A percentile compares a stretch with the other conserved stretches of the same genome.
Conservation (phyloP, 2,888 invertebrate species). For the Apotomis turbidana region DNA sequence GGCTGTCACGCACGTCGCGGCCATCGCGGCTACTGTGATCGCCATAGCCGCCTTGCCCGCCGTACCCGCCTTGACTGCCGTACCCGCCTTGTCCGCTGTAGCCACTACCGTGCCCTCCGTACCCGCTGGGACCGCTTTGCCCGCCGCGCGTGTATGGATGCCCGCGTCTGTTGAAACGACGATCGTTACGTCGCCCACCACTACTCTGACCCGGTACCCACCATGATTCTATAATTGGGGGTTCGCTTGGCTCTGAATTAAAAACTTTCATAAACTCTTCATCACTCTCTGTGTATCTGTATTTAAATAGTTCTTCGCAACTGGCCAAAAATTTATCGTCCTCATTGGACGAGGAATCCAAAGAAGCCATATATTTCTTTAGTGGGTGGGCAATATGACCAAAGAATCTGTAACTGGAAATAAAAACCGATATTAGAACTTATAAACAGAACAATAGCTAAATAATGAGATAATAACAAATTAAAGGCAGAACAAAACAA, state of each 20-base stretch:
- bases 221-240: slow-evolving; percentile 86
- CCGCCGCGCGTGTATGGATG: slow-evolving; percentile 56
- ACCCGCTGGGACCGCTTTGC: neutral
- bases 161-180: slow-evolving; percentile 56
- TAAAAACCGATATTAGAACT: slow-evolving; percentile 36
- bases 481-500: too few relatives aligned
- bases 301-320: slow-evolving; percentile 85
- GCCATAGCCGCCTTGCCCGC: too few relatives aligned
- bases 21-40: slow-evolving; percentile 1
- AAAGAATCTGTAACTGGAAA: slow-evolving; percentile 64
- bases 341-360: slow-evolving; percentile 74
- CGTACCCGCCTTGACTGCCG: too few relatives aligned
- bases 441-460: neutral
- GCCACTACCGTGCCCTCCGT: too few relatives aligned
- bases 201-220: slow-evolving; percentile 57
- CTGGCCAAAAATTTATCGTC: slow-evolving; percentile 84
- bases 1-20: slow-evolving; percentile 41
- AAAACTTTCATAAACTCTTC: slow-evolving; percentile 82
- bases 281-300: slow-evolving; percentile 86
- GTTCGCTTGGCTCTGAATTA: slow-evolving; percentile 69
- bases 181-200: slow-evolving; percentile 62
- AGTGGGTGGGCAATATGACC: slow-evolving; percentile 49
- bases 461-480: neutral
- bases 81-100: too few relatives aligned
- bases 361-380: slow-evolving; percentile 55